Base-by-base conservation (phyloP, 2,797 vertebrate genomes). In the Selene dorsalis region DNA sequence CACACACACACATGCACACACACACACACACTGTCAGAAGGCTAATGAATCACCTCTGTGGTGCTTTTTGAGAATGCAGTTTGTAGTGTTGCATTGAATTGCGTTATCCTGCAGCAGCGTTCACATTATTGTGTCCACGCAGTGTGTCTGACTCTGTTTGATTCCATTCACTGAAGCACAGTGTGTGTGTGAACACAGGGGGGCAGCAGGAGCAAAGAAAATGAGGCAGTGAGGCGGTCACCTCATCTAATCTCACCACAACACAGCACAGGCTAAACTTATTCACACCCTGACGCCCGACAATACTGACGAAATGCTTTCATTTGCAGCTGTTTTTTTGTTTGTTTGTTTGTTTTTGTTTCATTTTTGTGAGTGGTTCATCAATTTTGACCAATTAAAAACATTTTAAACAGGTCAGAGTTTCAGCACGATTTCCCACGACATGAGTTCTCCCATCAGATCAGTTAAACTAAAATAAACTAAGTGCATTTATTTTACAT, bases 161-260 rank as follows among this genome's bases (percentile, higher is more conserved):
- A 52, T 32, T 22, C 18, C 1, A 24, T 24, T 1, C 1, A 13
- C 5, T 18, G 20, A 43, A 52, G 47, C 16, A 67, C 35, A 11
- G 43, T 7, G 4, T 16, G 1, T 12, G 20, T 74, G 3, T 75
- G 14, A 73, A 24, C 86, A 79, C 65, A 12, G 65, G 80, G 66
- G 67, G 75, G 83, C 78, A 77, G 80, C 48, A 56, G 16, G 26
- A 32, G 43, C 53, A n/a, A 41, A 52, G 35, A 1, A 12, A 24
- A 11, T n/a, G 16, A 22, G 6, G 4, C 62, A 26, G 22, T 22
- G 48, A 20, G 16, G 52, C 52, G 3, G 52, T 28, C 2, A 14
- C 50, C 13, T 14, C 12, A 8, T 55, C 52, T 28, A 0, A 24
- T 28, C 52, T 48, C 18, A 3, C 7, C 18, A 20, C 14, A 20